These are phyloP conservation scores for Pseudococcus longispinus DNA, from an alignment of 2,888 invertebrate genomes.

Conservation along the genomic window DNA sequence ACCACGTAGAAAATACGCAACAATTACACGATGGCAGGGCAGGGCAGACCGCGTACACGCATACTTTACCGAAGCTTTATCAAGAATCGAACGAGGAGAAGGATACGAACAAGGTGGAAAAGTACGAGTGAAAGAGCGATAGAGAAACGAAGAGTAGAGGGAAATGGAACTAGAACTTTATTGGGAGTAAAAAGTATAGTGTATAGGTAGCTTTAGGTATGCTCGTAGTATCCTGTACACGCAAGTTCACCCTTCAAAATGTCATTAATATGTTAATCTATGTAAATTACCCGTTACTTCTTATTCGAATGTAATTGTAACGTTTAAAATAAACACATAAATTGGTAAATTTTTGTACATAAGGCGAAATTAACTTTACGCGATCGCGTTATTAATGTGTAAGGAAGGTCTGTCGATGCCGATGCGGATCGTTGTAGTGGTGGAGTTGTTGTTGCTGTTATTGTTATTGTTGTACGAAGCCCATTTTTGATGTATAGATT, in stretches of 20 bases:
- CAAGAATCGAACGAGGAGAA: not conserved
- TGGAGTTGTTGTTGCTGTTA: not conserved
- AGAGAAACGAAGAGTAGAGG: not conserved
- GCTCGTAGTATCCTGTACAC: constrained; percentile 12
- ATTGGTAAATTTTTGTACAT: constrained; percentile 52
- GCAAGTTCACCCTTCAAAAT: constrained; percentile 36
- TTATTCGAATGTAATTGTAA: constrained; percentile 54
- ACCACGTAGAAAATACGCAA: not conserved
- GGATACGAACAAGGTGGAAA: not conserved
- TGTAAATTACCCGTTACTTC: constrained; percentile 53
- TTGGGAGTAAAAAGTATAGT: not conserved
- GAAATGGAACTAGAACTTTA: not conserved
- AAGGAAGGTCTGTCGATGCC: not conserved
- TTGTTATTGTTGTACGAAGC: not conserved
- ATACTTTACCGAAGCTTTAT: not conserved
- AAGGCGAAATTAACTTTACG: constrained; percentile 49
- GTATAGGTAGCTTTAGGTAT: not conserved
- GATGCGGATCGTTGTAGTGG: not conserved
- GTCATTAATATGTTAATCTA: constrained; percentile 54
- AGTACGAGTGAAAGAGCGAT: not conserved
- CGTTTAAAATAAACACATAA: constrained; percentile 54
- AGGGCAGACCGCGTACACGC: not conserved
- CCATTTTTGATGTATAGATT: not conserved
- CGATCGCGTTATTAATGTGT: constrained; percentile 50
- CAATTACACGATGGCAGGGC: not conserved